Evolutionary conservation across 2,113 vertebrate species (phyloP), one percentile per base, ranked within the genome.

Genomic region (Leptosomus discolor): DNA sequence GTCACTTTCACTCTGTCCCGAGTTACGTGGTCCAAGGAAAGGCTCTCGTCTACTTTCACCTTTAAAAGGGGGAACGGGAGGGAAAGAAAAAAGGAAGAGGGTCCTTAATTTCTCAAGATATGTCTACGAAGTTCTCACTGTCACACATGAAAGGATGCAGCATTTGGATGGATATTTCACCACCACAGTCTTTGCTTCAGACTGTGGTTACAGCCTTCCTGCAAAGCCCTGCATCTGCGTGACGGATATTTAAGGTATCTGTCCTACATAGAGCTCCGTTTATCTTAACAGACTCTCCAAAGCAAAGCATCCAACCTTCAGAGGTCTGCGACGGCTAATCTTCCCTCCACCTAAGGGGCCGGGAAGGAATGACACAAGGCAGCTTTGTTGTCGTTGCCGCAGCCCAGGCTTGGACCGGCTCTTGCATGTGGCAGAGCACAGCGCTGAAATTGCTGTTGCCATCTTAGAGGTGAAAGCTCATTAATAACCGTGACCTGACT

Each of bases 11-110:
- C 99, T 37, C 99, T 98, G 84, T 98, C 94, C 84, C 99, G 98
- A 26, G 99, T 99, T 53, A 99, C 98, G 0, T 99, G 99, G 63
- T 99, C 99, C 92, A 99, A 98, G 83, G 99, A 98, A 91, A 97
- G 98, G 88, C 97, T 98, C 95, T 99, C 98, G 1, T 99, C 99
- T 32, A 99, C 95, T 80, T 98, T 99, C 39, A 99, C 98, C 99
- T 99, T 97, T 57, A 81, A 82, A 73, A 48, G 34, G 12, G 22
- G 26, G 18, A 87, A 85, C 26, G 69, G 19, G 14, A 63, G 29
- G 65, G 15, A 53, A 80, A 81, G 27, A 14, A 63, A 74, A 73
- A 89, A 75, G 36, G 34, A 71, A 67, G 39, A 91, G 54, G 5
- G 58, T 63, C 27, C 39, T 69, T 54, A 17, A 50, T 69, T 96